Conservation (phyloP, 2,888 invertebrate species). For the Meiosimyza decipiens region DNA sequence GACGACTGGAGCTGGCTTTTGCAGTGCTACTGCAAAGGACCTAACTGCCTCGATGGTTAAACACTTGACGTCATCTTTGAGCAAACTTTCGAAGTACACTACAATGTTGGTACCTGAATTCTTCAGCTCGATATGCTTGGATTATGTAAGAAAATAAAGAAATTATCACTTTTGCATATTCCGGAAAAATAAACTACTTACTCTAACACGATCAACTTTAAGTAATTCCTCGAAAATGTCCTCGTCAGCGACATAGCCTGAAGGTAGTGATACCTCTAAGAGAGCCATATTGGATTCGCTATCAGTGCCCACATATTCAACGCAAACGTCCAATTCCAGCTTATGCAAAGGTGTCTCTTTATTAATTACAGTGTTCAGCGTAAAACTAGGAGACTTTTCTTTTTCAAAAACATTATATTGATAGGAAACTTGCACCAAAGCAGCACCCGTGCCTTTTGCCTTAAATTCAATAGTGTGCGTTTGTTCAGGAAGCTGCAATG, state of each 20-base stretch:
- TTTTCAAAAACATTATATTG: slow-evolving; percentile 87
- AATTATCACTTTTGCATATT: neutral
- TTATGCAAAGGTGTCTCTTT: slow-evolving; percentile 80
- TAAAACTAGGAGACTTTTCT: slow-evolving; percentile 87
- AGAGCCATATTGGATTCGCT: slow-evolving; percentile 88
- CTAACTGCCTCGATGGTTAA: slow-evolving; percentile 86
- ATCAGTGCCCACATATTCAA: slow-evolving; percentile 71
- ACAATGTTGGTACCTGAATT: slow-evolving; percentile 73
- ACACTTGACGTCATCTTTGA: slow-evolving; percentile 73
- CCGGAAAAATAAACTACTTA: slow-evolving; percentile 43
- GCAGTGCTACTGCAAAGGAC: slow-evolving; percentile 85
- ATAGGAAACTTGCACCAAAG: slow-evolving; percentile 81
- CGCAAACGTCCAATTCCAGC: slow-evolving; percentile 83
- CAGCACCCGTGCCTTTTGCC: slow-evolving; percentile 84
- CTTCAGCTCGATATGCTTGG: slow-evolving; percentile 74
- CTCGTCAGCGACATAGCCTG: slow-evolving; percentile 87
- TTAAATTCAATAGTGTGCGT: slow-evolving; percentile 76
- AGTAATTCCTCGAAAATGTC: slow-evolving; percentile 76
- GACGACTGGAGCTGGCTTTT: slow-evolving; percentile 85
- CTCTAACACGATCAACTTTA: slow-evolving; percentile 66
- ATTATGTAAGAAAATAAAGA: too few species aligned
- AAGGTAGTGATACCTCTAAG: slow-evolving; percentile 88
- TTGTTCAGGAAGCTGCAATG: slow-evolving; percentile 54
- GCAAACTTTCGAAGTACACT: slow-evolving; percentile 79
- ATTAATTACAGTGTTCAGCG: slow-evolving; percentile 85